These are phyloP conservation scores for Stenopsyche tienmushanensis DNA, from an alignment of 1,140 invertebrate genomes.

Conservation along the genomic window DNA sequence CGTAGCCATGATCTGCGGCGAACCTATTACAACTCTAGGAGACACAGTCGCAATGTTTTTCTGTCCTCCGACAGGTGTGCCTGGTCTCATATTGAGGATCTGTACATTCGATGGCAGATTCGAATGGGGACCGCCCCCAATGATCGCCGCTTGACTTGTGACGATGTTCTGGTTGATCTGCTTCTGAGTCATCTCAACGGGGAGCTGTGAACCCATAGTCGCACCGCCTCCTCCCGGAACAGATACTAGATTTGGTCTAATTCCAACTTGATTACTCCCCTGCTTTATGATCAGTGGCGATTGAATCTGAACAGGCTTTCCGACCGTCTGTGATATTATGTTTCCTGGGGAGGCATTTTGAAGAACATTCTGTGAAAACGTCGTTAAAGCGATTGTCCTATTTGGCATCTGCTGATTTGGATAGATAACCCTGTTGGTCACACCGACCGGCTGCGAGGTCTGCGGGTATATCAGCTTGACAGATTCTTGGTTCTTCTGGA, in stretches of 20 bases:
- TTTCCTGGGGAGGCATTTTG: slow-evolving; percentile 47
- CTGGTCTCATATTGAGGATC: slow-evolving; percentile 80
- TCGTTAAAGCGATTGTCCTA: slow-evolving; percentile 57
- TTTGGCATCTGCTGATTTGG: slow-evolving; percentile 59
- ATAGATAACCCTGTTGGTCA: slow-evolving; percentile 49
- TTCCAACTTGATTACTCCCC: slow-evolving; percentile 58
- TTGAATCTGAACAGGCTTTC: slow-evolving; percentile 58
- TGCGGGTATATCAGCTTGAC: slow-evolving; percentile 58
- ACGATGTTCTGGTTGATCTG: slow-evolving; percentile 55
- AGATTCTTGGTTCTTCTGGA: slow-evolving; percentile 49
- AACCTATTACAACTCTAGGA: slow-evolving; percentile 75
- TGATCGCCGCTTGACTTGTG: slow-evolving; percentile 57
- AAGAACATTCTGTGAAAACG: slow-evolving; percentile 51
- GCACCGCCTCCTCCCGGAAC: slow-evolving; percentile 71
- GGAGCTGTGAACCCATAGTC: slow-evolving; percentile 50
- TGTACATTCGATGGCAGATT: slow-evolving; percentile 77
- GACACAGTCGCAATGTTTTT: slow-evolving; percentile 71
- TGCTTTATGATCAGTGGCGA: slow-evolving; percentile 70
- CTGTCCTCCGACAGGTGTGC: slow-evolving; percentile 66
- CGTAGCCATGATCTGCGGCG: slow-evolving; percentile 76
- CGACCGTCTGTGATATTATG: slow-evolving; percentile 57
- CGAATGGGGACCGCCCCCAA: slow-evolving; percentile 58
- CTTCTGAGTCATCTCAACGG: slow-evolving; percentile 57
- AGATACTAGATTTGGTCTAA: slow-evolving; percentile 65
- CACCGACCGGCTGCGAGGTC: slow-evolving; percentile 45